Evolutionary conservation across 2,888 invertebrate species (phyloP).

Genomic region (Tyria jacobaeae): DNA sequence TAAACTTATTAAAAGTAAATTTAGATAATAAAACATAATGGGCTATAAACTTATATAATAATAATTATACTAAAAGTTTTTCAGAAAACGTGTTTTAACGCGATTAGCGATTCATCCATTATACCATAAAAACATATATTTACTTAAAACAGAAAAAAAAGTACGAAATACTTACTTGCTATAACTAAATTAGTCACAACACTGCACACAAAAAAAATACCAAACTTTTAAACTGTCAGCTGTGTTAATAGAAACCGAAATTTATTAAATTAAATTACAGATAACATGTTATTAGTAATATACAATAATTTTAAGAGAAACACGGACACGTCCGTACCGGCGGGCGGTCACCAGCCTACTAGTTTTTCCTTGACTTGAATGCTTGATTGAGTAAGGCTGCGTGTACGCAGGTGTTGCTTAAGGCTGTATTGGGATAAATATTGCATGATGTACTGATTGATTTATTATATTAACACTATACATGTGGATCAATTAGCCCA

Average conservation of each 20-base stretch:
- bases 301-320: background rate
- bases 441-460: background rate
- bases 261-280: conserved; percentile 7
- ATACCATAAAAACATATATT: conserved; percentile 6
- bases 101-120: background rate
- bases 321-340: conserved; percentile 46
- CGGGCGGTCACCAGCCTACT: conserved; percentile 55
- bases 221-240: conserved; percentile 56
- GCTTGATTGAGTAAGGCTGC: conserved; percentile 62
- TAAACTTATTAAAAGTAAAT: conserved; percentile 1
- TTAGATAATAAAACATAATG: conserved; percentile 6
- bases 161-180: conserved; percentile 27
- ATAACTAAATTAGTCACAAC: conserved; percentile 27
- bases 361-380: conserved; percentile 54
- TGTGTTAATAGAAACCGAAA: conserved; percentile 46
- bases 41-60: background rate
- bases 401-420: conserved; percentile 56
- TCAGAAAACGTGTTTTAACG: background rate
- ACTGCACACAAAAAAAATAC: conserved; percentile 45
- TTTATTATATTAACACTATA: conserved; percentile 7
- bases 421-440: conserved; percentile 1
- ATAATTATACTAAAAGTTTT: background rate
- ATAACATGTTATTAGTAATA: conserved; percentile 8
- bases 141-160: conserved; percentile 21
- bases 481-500: background rate